Percentiles rank a stretch among this genome's conserved stretches.
Evolutionary conservation across 1,140 invertebrate species (phyloP).

Genomic region (Drosophila fuyamai): DNA sequence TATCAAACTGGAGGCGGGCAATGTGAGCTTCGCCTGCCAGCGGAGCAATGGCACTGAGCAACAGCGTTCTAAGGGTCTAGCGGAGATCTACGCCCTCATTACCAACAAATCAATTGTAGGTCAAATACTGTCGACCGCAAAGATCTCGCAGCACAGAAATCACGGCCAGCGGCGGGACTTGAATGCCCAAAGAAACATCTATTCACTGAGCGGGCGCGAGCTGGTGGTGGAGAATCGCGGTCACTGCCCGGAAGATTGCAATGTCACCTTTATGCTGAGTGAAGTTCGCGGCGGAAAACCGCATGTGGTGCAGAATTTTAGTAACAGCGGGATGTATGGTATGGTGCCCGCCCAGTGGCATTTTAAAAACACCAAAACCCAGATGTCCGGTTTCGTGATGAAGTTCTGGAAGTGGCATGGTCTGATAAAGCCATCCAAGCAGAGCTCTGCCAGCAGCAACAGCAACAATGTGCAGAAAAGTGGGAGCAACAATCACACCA

Average conservation of each 20-base stretch:
- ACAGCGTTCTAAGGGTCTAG: slow-evolving; percentile 74
- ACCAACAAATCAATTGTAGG: slow-evolving; percentile 81
- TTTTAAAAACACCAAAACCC: slow-evolving; percentile 86
- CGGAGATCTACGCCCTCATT: slow-evolving; percentile 84
- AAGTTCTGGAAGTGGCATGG: slow-evolving; percentile 92
- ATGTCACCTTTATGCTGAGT: slow-evolving; percentile 87
- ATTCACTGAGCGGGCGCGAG: slow-evolving; percentile 86
- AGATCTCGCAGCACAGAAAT: slow-evolving; percentile 81
- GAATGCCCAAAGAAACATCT: slow-evolving; percentile 86
- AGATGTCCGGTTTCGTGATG: slow-evolving; percentile 89
- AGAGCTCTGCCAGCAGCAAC: slow-evolving; percentile 6
- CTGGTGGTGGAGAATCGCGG: slow-evolving; percentile 88
- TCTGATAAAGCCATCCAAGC: slow-evolving; percentile 32
- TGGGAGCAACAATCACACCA: slow-evolving; percentile 45
- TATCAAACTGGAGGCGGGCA: slow-evolving; percentile 80
- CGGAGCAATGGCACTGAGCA: slow-evolving; percentile 81
- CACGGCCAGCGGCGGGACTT: slow-evolving; percentile 86
- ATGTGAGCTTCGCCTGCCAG: slow-evolving; percentile 84
- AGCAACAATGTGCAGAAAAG: slow-evolving; percentile 48
- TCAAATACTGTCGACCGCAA: slow-evolving; percentile 47
- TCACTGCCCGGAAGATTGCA: slow-evolving; percentile 88
- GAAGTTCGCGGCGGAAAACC: slow-evolving; percentile 86
- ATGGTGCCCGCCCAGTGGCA: slow-evolving; percentile 89
- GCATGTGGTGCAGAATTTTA: slow-evolving; percentile 86
- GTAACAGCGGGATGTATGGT: slow-evolving; percentile 87